phyloP scores from a whole-genome alignment of 64 coral and sea anemone genomes.

The Platygyra sinensis region DNA sequence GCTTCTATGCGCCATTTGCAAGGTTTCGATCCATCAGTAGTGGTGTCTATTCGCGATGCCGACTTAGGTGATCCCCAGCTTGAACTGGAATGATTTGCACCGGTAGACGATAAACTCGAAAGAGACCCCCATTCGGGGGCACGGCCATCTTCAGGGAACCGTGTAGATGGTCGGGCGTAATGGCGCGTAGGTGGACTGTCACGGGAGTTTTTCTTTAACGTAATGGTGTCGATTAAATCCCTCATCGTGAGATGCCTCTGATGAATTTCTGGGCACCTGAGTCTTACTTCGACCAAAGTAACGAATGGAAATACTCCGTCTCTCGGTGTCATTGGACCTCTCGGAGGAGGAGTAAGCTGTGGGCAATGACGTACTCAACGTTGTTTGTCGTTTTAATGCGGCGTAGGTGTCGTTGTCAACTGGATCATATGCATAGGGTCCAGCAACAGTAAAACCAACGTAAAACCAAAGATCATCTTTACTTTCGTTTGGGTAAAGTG shows the following conservation, averaged over 20 bases:
- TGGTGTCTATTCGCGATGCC: too few relatives aligned
- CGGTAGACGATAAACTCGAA: too few relatives aligned
- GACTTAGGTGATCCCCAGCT: too few relatives aligned
- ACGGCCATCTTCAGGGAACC: too few relatives aligned
- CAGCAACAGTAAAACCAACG: slow-evolving; percentile 39
- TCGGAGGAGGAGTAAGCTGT: neutral
- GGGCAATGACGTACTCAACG: neutral
- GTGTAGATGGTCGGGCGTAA: too few relatives aligned
- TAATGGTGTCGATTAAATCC: too few relatives aligned
- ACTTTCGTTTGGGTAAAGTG: slow-evolving; percentile 27
- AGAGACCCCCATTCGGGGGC: too few relatives aligned
- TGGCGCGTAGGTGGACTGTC: too few relatives aligned
- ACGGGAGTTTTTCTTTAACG: too few relatives aligned
- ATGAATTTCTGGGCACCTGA: neutral
- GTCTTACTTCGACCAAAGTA: neutral
- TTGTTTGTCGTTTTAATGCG: neutral
- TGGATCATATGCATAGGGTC: slow-evolving; percentile 54
- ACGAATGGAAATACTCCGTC: neutral
- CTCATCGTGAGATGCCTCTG: neutral
- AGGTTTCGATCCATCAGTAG: too few relatives aligned
- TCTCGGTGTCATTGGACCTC: neutral
- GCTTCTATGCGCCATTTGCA: too few relatives aligned
- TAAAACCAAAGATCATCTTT: slow-evolving; percentile 64
- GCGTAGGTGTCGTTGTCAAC: slow-evolving; percentile 34
- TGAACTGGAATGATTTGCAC: too few relatives aligned